These are phyloP conservation scores for Polyommatus icarus DNA, from an alignment of 2,888 invertebrate species.

Conservation along the genomic window DNA sequence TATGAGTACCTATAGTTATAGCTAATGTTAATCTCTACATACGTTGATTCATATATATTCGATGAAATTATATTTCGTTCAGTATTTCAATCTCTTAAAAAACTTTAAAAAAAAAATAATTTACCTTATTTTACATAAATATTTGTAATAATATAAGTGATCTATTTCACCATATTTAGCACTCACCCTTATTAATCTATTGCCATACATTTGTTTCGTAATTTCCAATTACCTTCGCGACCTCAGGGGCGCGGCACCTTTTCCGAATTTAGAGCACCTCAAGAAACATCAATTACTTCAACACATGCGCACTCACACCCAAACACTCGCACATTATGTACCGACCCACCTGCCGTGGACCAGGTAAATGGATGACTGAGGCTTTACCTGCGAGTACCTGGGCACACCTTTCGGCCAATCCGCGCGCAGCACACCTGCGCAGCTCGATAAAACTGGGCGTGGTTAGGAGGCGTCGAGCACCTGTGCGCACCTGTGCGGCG, in stretches of 20 bases:
- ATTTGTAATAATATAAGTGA: no score
- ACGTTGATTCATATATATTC: no score
- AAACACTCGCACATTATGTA: conserved; percentile 40
- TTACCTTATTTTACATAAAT: background rate
- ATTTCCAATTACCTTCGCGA: conserved; percentile 32
- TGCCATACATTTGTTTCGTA: background rate
- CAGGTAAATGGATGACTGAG: conserved; percentile 47
- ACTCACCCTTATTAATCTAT: background rate
- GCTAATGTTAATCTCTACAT: no score
- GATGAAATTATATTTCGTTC: no score
- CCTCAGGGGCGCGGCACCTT: conserved; percentile 63
- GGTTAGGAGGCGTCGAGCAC: conserved; percentile 57
- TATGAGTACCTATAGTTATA: no score
- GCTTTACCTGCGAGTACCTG: conserved; percentile 64
- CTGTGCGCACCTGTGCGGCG: conserved; percentile 62
- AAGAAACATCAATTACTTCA: conserved; percentile 77
- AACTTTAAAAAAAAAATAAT: no score
- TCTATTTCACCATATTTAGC: background rate
- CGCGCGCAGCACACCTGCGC: conserved; percentile 77
- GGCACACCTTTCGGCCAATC: conserved; percentile 66
- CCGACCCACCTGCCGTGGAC: conserved; percentile 41
- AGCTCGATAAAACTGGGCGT: conserved; percentile 76
- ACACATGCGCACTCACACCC: conserved; percentile 75
- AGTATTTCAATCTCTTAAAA: no score
- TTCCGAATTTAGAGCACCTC: conserved; percentile 77